Evolutionary conservation across 2,113 vertebrate genomes (phyloP).

Genomic region (Python bivittatus): DNA sequence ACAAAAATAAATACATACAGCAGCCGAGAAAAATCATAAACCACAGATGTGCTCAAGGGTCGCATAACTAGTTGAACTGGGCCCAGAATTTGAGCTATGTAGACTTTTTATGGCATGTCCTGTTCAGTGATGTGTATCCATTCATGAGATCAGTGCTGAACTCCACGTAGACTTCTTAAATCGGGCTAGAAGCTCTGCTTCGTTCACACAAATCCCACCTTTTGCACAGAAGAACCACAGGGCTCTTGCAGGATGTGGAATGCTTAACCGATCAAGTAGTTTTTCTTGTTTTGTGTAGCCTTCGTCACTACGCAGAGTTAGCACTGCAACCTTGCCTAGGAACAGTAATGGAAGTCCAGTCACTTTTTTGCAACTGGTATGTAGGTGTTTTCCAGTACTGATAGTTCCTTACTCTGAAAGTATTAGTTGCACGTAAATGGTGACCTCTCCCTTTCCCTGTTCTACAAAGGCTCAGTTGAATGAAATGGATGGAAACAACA

Average conservation of each 20-base stretch:
- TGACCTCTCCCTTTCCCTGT: not conserved
- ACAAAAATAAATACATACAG: no score
- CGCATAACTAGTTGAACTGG: no score
- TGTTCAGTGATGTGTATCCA: not conserved
- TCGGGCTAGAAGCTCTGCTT: not conserved
- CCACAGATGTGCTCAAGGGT: no score
- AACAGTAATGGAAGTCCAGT: slow-evolving; percentile 68
- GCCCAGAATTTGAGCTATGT: not conserved
- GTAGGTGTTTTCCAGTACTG: slow-evolving; percentile 22
- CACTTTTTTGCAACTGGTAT: slow-evolving; percentile 64
- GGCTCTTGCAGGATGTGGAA: not conserved
- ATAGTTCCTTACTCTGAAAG: not conserved
- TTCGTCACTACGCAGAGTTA: slow-evolving; percentile 81
- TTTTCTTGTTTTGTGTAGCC: slow-evolving; percentile 69
- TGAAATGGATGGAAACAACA: slow-evolving; percentile 58
- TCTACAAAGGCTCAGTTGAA: slow-evolving; percentile 37
- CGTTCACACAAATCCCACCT: not conserved
- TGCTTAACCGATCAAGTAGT: slow-evolving; percentile 45
- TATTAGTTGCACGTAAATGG: not conserved
- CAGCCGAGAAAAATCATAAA: no score
- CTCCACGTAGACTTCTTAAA: not conserved
- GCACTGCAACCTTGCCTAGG: slow-evolving; percentile 84
- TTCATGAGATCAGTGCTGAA: not conserved
- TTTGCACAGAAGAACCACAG: not conserved
- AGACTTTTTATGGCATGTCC: no score